These are phyloP conservation scores for Emys orbicularis DNA, from an alignment of 2,797 vertebrate species.

Conservation along the genomic window DNA sequence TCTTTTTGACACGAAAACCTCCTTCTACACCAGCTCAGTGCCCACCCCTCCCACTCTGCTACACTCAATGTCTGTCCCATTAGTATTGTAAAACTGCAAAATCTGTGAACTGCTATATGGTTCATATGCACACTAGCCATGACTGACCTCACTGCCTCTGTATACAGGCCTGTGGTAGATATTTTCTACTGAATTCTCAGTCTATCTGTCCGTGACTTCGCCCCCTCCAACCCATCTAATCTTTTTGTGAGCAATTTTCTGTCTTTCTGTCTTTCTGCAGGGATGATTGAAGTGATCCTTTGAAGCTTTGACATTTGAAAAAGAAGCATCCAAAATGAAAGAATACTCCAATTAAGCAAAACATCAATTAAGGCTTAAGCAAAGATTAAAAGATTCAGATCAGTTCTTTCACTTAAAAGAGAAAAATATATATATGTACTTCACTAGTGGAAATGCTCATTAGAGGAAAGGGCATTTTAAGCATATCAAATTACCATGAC, in stretches of 20 bases:
- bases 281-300: slow-evolving; percentile 55
- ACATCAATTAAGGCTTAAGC: slow-evolving; percentile 44
- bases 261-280: slow-evolving; percentile 53
- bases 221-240: slow-evolving; percentile 25
- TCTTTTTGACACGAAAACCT: background rate
- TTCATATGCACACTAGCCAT: slow-evolving; percentile 30
- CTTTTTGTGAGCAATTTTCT: slow-evolving; percentile 53
- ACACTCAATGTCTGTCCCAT: background rate
- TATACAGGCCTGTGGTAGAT: slow-evolving; percentile 17
- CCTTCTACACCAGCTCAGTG: background rate
- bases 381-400: slow-evolving; percentile 38
- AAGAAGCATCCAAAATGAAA: slow-evolving; percentile 17
- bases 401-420: slow-evolving; percentile 23
- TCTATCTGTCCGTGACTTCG: slow-evolving; percentile 33
- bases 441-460: background rate
- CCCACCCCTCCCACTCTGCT: background rate
- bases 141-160: slow-evolving; percentile 32
- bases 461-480: background rate
- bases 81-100: background rate
- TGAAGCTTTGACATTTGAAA: slow-evolving; percentile 60
- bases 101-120: background rate
- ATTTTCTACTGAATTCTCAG: slow-evolving; percentile 27
- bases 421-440: background rate
- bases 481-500: background rate
- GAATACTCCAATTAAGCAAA: slow-evolving; percentile 57